Percentiles rank a stretch among this genome's conserved stretches.
phyloP scores from a whole-genome alignment of 2,113 vertebrate species.

The Struthio camelus region DNA sequence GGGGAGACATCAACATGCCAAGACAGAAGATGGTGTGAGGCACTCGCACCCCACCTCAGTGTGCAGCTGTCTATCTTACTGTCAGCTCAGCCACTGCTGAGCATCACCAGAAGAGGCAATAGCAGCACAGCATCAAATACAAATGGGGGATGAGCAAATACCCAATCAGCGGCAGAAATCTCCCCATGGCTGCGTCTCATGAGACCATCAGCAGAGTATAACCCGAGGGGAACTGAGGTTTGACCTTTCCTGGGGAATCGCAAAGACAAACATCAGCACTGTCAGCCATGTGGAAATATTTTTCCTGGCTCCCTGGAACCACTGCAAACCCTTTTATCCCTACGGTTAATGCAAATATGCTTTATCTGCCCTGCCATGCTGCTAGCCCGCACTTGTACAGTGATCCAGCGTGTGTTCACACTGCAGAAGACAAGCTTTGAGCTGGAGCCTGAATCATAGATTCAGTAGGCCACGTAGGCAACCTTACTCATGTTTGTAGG shows the following conservation, averaged over 20 bases:
- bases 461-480: neutral
- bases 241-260: neutral
- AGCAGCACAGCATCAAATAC: neutral
- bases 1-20: neutral
- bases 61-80: neutral
- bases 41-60: neutral
- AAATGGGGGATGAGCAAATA: neutral
- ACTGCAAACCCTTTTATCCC: neutral
- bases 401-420: neutral
- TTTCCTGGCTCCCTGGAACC: neutral
- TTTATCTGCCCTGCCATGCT: rapidly evolving
- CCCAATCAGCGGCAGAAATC: neutral
- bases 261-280: neutral
- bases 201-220: neutral
- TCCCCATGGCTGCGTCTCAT: neutral
- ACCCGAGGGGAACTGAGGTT: neutral
- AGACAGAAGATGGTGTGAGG: neutral
- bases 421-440: neutral
- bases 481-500: constrained; percentile 16
- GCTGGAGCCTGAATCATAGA: neutral
- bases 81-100: neutral
- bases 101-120: neutral
- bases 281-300: neutral
- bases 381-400: neutral
- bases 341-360: neutral